These are phyloP conservation scores for Xiphydria camelus DNA, from an alignment of 2,888 invertebrate genomes.

Conservation along the genomic window DNA sequence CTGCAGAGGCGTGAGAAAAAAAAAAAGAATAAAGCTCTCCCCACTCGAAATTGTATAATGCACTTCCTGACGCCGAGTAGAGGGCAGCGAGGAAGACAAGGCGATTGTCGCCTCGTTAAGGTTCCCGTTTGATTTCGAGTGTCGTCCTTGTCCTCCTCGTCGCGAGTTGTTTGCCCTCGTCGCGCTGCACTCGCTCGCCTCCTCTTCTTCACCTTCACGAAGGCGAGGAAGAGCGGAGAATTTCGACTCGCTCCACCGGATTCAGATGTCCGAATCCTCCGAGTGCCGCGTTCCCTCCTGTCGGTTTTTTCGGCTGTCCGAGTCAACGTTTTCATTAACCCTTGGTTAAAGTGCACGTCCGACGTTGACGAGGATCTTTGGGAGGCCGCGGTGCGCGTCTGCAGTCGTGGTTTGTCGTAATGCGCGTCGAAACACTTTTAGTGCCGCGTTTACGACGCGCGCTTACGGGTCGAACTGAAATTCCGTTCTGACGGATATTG, in stretches of 20 bases:
- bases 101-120: slow-evolving; percentile 1
- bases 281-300: too few species aligned
- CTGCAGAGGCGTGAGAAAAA: not conserved
- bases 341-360: slow-evolving; percentile 23
- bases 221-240: too few species aligned
- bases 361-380: slow-evolving; percentile 37
- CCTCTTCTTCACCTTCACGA: too few species aligned
- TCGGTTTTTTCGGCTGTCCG: slow-evolving; percentile 20
- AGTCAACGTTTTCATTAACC: slow-evolving; percentile 36
- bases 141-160: not conserved
- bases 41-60: slow-evolving; percentile 12
- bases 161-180: not conserved
- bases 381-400: too few species aligned
- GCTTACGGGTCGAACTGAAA: too few species aligned
- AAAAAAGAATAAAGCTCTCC: not conserved
- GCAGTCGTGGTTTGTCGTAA: too few species aligned
- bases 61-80: slow-evolving; percentile 11
- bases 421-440: too few species aligned
- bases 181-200: too few species aligned
- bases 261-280: too few species aligned
- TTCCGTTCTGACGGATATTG: too few species aligned
- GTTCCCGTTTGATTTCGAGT: not conserved
- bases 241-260: too few species aligned
- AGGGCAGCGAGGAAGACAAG: not conserved
- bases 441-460: too few species aligned